These are phyloP conservation scores for silkworm (Bombyx mori) DNA, from an alignment of 1,140 invertebrate species.

Conservation along the genomic window ASM3026992v2 NC_085128.1:8902001-8902500, in stretches of 20 bases:
- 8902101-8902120: no score
- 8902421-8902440: no score
- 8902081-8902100: no score
- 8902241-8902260: slow-evolving; percentile 81
- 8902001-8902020: no score
- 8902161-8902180: neutral
- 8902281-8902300: slow-evolving; percentile 70
- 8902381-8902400: neutral
- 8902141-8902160: neutral
- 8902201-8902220: slow-evolving; percentile 74
- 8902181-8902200: slow-evolving; percentile 3
- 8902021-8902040: no score
- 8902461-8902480: no score
- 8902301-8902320: slow-evolving; percentile 52
- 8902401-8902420: no score
- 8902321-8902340: slow-evolving; percentile 28
- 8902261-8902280: slow-evolving; percentile 78
- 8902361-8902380: neutral
- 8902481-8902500: no score
- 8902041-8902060: no score
- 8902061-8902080: no score
- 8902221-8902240: slow-evolving; percentile 79
- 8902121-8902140: no score
- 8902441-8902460: no score
- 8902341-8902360: neutral